Percentiles rank a stretch among this genome's conserved stretches.
Evolutionary conservation across 2,797 vertebrate species (phyloP).

Genomic region (Huso huso): DNA sequence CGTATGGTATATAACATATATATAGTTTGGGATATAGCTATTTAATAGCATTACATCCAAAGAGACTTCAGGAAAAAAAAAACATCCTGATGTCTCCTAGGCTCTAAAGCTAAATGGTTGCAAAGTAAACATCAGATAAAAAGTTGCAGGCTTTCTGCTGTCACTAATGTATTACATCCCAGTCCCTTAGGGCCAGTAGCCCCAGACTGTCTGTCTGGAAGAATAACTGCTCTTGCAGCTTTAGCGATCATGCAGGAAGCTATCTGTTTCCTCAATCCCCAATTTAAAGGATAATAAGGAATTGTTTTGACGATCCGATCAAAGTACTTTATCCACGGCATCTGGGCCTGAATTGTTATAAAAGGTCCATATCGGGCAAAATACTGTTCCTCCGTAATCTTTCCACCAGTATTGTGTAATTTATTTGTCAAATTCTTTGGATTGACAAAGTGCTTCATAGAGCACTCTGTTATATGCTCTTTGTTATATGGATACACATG

Average conservation of each 20-base stretch:
- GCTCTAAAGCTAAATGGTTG: conserved; percentile 41
- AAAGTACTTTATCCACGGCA: conserved; percentile 32
- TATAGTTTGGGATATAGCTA: no score
- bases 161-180: conserved; percentile 24
- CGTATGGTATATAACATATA: no score
- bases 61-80: no score
- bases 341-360: conserved; percentile 34
- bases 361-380: conserved; percentile 17
- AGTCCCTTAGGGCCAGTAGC: conserved; percentile 5
- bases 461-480: no score
- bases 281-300: conserved; percentile 43
- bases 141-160: no score
- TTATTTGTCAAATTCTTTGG: no score
- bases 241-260: not conserved
- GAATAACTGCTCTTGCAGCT: no score
- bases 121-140: conserved; percentile 35
- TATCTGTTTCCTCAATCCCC: conserved; percentile 38
- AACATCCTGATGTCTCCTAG: conserved; percentile 25
- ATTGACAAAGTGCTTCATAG: no score
- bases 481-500: no score
- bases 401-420: no score
- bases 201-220: conserved; percentile 10
- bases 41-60: no score
- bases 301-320: conserved; percentile 47
- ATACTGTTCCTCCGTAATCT: no score